Conservation (phyloP, 2,797 vertebrate species). For the Hippoglossus hippoglossus region DNA sequence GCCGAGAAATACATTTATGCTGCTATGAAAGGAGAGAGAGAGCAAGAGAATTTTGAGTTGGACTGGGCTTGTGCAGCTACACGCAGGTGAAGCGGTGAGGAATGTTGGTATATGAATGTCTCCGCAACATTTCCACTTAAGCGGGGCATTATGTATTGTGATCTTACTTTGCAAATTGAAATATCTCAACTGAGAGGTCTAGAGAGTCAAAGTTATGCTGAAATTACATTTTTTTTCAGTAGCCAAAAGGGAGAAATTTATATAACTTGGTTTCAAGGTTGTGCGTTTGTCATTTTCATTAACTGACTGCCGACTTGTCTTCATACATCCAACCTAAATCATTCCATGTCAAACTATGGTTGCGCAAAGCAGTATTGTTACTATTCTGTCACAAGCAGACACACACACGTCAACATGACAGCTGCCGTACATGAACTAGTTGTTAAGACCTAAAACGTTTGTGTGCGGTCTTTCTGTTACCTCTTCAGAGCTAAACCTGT, state of each 20-base stretch:
- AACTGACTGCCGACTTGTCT: not conserved
- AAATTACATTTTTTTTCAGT: no score
- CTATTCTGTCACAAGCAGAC: not conserved
- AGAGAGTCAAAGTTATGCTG: no score
- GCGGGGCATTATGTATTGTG: no score
- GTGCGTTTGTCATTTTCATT: not conserved
- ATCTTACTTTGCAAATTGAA: no score
- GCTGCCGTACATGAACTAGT: not conserved
- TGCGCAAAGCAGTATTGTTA: not conserved
- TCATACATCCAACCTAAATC: not conserved
- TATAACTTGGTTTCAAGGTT: no score
- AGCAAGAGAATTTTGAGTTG: not conserved
- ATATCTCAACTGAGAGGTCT: no score
- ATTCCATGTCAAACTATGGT: not conserved
- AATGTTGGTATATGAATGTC: no score
- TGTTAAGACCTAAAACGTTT: not conserved
- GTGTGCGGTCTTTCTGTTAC: not conserved
- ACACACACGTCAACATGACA: not conserved
- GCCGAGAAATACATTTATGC: slow-evolving; percentile 2
- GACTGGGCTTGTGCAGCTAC: no score
- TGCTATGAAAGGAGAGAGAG: not conserved
- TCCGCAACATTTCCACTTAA: no score
- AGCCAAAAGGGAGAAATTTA: no score
- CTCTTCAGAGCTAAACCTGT: not conserved
- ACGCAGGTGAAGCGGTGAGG: no score